phyloP scores from a whole-genome alignment of 2,113 vertebrate genomes.

The Australoheros scitulus region DNA sequence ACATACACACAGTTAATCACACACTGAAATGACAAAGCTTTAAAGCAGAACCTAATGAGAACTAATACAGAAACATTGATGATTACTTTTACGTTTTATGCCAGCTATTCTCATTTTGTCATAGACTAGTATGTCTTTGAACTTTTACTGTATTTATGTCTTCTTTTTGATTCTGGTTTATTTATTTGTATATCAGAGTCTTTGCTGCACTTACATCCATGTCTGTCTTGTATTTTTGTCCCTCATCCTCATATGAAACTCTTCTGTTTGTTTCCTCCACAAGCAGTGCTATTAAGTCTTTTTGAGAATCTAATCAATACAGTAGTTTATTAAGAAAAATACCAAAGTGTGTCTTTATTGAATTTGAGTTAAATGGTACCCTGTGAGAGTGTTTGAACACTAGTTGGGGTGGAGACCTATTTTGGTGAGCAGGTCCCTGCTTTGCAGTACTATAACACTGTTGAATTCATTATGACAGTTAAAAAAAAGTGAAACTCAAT shows the following conservation, averaged over 20 bases:
- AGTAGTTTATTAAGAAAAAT: slow-evolving; percentile 48
- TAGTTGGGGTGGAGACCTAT: background rate
- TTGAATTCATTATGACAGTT: background rate
- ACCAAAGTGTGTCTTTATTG: slow-evolving; percentile 8
- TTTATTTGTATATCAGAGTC: slow-evolving; percentile 75
- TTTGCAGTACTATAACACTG: background rate
- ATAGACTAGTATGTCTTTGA: slow-evolving; percentile 46
- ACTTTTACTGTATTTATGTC: slow-evolving; percentile 58
- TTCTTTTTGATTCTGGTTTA: slow-evolving; percentile 64
- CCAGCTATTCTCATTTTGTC: slow-evolving; percentile 24
- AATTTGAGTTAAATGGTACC: background rate
- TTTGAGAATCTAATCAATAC: slow-evolving; percentile 66
- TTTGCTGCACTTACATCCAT: slow-evolving; percentile 41
- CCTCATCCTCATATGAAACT: slow-evolving; percentile 16
- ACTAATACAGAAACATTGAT: slow-evolving; percentile 63
- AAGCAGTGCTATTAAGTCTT: slow-evolving; percentile 42
- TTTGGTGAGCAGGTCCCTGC: background rate
- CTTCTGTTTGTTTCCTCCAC: slow-evolving; percentile 27
- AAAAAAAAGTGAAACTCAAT: background rate
- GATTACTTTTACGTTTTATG: slow-evolving; percentile 34
- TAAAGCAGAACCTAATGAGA: slow-evolving; percentile 73
- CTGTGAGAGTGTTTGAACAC: background rate
- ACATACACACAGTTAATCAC: slow-evolving; percentile 26
- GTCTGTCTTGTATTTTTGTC: slow-evolving; percentile 53
- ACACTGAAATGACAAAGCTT: slow-evolving; percentile 71